phyloP scores from a whole-genome alignment of 1,140 invertebrate genomes.

The Pogonognathellus flavescens region DNA sequence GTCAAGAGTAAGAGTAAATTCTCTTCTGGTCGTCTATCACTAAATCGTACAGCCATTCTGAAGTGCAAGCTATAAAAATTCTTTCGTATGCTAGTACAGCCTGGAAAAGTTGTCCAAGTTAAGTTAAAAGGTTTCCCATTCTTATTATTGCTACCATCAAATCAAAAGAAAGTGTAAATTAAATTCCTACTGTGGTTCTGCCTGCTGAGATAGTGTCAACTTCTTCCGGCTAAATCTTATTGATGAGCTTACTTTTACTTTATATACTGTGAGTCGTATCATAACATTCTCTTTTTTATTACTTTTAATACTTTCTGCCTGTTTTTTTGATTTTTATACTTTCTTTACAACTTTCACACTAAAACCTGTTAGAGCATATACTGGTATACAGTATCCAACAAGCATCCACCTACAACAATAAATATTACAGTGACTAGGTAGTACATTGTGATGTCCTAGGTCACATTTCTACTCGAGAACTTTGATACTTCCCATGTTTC shows the following conservation, averaged over 20 bases:
- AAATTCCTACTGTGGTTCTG: neutral
- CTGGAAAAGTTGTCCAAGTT: neutral
- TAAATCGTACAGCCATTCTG: neutral
- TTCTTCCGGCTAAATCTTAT: conserved; percentile 25
- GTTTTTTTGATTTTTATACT: conserved; percentile 19
- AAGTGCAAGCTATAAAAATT: neutral
- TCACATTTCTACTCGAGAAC: too few species aligned
- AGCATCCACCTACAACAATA: too few species aligned
- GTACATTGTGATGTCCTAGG: too few species aligned
- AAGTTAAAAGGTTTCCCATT: conserved; percentile 2
- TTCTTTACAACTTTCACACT: neutral
- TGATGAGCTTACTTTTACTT: conserved; percentile 19
- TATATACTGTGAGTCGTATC: neutral
- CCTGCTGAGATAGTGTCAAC: conserved; percentile 5
- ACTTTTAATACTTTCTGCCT: conserved; percentile 13
- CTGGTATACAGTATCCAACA: too few species aligned
- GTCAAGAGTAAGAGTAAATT: neutral
- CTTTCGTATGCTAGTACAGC: neutral
- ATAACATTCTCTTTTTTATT: conserved; percentile 18
- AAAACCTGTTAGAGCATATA: neutral
- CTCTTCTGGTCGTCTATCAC: too few species aligned
- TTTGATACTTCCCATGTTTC: too few species aligned
- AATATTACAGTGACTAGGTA: too few species aligned
- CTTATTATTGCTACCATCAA: conserved; percentile 25
- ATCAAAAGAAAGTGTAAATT: conserved; percentile 34